Evolutionary conservation across 1,140 invertebrate species (phyloP), one percentile per base, ranked within the genome.

Genomic region (Trigoniulus corallinus): DNA sequence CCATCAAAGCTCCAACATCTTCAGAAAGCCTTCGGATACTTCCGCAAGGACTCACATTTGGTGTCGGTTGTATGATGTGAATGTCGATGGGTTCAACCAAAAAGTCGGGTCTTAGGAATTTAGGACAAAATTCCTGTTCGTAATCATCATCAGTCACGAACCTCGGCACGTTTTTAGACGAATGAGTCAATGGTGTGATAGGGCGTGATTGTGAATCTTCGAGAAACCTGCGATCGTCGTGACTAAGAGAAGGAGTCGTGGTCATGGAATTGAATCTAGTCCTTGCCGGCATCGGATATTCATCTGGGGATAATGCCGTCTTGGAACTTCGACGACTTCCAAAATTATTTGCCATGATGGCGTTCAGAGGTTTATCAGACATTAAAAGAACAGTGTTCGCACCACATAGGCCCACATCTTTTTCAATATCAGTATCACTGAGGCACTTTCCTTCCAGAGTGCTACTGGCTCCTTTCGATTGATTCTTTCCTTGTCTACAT

Each of bases 1-100:
- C 7, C 15, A 7, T 34, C 7, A 34, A 15, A 34, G 7, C 15
- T 7, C 29, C 29, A 34, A 34, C 15, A 15, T 34, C 29, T 34
- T 64, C 64, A 53, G 71, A 69, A 4, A 75, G 61, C 27, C 68
- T 70, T 18, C 61, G 64, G 60, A 84, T 80, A 60, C 82, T 86
- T 2, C 77, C 78, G 63, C 81, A 82, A 0, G 83, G 83, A n/a
- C 83, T 86, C 15, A 81, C 70, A 37, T 79, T 77, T 10, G 81
- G 81, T n/a, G 81, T 83, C 21, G 81, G 77, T 61, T 81, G 78
- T 46, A 80, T 82, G 34, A 73, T 72, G 61, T 80, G 74, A 56
- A 83, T 83, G 61, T 82, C 79, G 48, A 80, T 79, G 24, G 15
- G 15, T 34, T 34, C 29, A 15, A 7, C 15, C n/a, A n/a, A n/a